Conservation (phyloP, 2,113 vertebrate species). For the Perca flavescens region DNA sequence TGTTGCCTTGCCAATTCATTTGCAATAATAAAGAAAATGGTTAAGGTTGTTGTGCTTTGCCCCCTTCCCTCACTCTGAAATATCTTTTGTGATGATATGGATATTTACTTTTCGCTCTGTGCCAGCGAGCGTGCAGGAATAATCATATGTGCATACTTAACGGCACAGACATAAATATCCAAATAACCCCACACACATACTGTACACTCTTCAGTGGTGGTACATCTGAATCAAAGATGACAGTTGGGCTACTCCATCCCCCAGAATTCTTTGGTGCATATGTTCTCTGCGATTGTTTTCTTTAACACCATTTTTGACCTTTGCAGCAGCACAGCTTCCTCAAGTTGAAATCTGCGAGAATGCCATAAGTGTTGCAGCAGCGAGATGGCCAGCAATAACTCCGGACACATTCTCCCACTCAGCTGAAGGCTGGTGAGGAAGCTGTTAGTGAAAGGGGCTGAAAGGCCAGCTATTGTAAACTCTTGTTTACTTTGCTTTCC, state of each 20-base stretch:
- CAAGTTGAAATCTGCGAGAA: conserved; percentile 46
- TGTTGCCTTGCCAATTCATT: conserved; percentile 90
- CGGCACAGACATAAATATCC: conserved; percentile 66
- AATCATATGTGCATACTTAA: conserved; percentile 77
- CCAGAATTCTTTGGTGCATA: conserved; percentile 73
- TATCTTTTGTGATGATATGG: conserved; percentile 73
- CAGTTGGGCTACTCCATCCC: conserved; percentile 67
- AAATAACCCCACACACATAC: conserved; percentile 60
- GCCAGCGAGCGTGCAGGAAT: conserved; percentile 67
- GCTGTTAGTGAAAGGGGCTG: conserved; percentile 61
- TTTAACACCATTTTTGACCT: conserved; percentile 76
- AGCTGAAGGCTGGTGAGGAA: conserved; percentile 43
- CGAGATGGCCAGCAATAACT: conserved; percentile 50
- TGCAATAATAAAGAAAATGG: conserved; percentile 82
- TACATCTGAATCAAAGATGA: conserved; percentile 75
- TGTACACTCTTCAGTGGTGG: conserved; percentile 48
- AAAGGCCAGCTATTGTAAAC: conserved; percentile 75
- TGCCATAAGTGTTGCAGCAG: conserved; percentile 53
- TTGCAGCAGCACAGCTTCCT: conserved; percentile 56
- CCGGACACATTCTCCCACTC: conserved; percentile 65
- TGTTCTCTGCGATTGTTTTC: conserved; percentile 66
- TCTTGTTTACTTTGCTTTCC: conserved; percentile 78
- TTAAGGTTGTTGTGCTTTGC: conserved; percentile 69
- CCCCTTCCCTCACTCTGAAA: conserved; percentile 56
- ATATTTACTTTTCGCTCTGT: conserved; percentile 72